A percentile compares a stretch with the other conserved stretches of the same genome.
These are phyloP conservation scores for Manduca sexta DNA, from an alignment of 1,140 invertebrate species.

Conservation along the genomic window DNA sequence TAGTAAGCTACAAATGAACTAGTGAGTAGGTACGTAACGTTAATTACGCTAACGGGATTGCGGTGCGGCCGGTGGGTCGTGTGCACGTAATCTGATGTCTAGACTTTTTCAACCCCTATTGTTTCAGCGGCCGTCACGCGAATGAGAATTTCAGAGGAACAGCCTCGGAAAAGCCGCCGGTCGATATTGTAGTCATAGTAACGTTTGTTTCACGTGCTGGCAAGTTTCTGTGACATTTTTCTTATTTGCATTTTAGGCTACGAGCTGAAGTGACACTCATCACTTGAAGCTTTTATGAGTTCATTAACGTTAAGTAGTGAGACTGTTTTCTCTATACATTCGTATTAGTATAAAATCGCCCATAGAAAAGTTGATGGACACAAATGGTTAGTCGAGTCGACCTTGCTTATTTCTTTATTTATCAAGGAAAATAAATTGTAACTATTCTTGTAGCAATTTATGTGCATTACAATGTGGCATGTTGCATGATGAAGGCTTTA, in stretches of 20 bases:
- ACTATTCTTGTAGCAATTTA: too few relatives aligned
- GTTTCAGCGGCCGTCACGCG: conserved; percentile 64
- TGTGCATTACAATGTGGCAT: too few relatives aligned
- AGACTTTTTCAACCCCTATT: conserved; percentile 48
- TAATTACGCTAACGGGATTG: conserved; percentile 15
- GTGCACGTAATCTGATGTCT: conserved; percentile 25
- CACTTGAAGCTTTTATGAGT: conserved; percentile 14
- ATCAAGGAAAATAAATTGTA: too few relatives aligned
- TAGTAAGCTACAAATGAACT: conserved; percentile 4
- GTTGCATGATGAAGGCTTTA: too few relatives aligned
- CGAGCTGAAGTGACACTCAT: conserved; percentile 32
- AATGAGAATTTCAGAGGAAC: conserved; percentile 60
- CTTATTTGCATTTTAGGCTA: conserved; percentile 67
- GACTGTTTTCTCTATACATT: too few relatives aligned
- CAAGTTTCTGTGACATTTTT: conserved; percentile 51
- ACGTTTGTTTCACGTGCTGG: conserved; percentile 63
- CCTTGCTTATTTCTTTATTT: too few relatives aligned
- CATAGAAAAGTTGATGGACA: too few relatives aligned
- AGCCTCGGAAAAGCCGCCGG: conserved; percentile 64
- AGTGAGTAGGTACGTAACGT: neutral
- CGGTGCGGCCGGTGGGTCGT: conserved; percentile 10
- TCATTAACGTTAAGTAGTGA: too few relatives aligned
- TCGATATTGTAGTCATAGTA: conserved; percentile 67
- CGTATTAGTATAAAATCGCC: too few relatives aligned
- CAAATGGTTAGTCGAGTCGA: too few relatives aligned